A percentile compares a stretch with the other conserved stretches of the same genome.
Conservation (phyloP, 37 sponge, comb jelly and placozoan genomes). For the Beroe ovata region DNA sequence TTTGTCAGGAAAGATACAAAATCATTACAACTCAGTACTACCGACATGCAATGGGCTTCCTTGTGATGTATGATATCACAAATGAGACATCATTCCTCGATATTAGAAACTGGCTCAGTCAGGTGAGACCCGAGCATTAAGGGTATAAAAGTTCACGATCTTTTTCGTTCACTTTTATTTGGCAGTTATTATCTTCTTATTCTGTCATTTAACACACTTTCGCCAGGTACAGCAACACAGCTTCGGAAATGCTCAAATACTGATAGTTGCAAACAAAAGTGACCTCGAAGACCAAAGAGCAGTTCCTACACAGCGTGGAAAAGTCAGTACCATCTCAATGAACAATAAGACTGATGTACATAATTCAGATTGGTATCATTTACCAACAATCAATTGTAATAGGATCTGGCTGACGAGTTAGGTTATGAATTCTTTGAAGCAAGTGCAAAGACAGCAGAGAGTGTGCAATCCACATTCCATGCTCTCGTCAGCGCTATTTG, state of each 20-base stretch:
- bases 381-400: background rate
- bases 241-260: conserved; percentile 40
- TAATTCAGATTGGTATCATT: no score
- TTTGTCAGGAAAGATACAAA: conserved; percentile 54
- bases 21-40: conserved; percentile 63
- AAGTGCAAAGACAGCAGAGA: conserved; percentile 57
- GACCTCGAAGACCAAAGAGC: conserved; percentile 54
- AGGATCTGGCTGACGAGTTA: conserved; percentile 47
- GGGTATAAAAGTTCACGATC: no score
- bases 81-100: conserved; percentile 61
- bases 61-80: conserved; percentile 63
- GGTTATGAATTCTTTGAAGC: conserved; percentile 65
- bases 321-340: no score
- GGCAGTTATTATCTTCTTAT: no score
- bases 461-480: conserved; percentile 45
- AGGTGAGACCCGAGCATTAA: no score
- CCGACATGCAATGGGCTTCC: conserved; percentile 64
- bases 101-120: conserved; percentile 50
- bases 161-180: no score
- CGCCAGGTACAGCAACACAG: conserved; percentile 54
- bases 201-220: no score
- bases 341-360: no score
- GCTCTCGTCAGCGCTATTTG: conserved; percentile 54
- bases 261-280: conserved; percentile 49
- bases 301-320: conserved; percentile 48